Evolutionary conservation across 2,888 invertebrate species (phyloP).

Genomic region (Hirtodrosophila alboralis): DNA sequence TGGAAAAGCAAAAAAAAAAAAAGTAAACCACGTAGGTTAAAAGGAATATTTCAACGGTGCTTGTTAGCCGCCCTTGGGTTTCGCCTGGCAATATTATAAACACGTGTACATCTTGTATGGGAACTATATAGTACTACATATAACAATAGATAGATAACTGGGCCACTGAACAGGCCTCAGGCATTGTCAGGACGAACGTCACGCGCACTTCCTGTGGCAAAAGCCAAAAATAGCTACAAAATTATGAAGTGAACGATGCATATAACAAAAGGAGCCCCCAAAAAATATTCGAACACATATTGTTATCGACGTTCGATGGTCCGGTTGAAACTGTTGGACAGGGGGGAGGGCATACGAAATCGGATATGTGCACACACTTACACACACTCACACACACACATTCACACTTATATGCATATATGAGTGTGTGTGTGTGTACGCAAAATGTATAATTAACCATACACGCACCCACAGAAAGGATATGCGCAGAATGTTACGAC

Average conservation of each 20-base stretch:
- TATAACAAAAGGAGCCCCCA: constrained; percentile 41
- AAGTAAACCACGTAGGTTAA: too few species aligned
- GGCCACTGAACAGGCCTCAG: constrained; percentile 20
- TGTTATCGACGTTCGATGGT: constrained; percentile 69
- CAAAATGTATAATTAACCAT: constrained; percentile 76
- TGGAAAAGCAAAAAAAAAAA: too few species aligned
- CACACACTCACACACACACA: constrained; percentile 9
- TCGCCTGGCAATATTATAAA: background rate
- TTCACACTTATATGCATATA: constrained; percentile 5
- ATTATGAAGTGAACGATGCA: constrained; percentile 63
- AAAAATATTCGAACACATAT: constrained; percentile 69
- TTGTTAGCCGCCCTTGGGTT: too few species aligned
- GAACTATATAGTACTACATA: constrained; percentile 11
- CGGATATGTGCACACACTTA: constrained; percentile 62
- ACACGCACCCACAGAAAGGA: constrained; percentile 44
- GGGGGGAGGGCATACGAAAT: constrained; percentile 48
- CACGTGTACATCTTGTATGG: background rate
- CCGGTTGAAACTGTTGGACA: constrained; percentile 10
- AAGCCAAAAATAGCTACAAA: constrained; percentile 66
- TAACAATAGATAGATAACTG: constrained; percentile 55
- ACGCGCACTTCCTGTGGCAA: constrained; percentile 60
- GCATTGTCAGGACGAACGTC: constrained; percentile 46
- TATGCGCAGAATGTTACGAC: constrained; percentile 70
- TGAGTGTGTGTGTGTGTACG: constrained; percentile 31
- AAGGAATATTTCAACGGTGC: too few species aligned